Evolutionary conservation across 2,888 invertebrate species (phyloP).

Genomic region (Phragmatobia fuliginosa): DNA sequence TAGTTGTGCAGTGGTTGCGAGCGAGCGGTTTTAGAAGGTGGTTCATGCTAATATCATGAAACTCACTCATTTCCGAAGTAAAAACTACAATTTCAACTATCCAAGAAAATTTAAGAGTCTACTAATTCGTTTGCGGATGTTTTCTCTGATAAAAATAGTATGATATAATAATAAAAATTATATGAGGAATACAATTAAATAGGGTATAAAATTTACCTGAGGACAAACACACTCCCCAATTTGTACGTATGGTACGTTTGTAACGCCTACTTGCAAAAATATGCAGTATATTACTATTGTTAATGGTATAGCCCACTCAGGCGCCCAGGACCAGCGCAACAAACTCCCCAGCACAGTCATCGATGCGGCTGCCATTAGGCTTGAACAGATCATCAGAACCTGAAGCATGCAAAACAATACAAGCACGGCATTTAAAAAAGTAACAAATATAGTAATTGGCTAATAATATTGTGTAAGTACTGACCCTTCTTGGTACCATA

Average conservation of each 20-base stretch:
- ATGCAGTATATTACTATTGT: conserved; percentile 61
- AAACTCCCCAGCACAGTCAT: conserved; percentile 52
- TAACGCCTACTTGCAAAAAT: conserved; percentile 62
- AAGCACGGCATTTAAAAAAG: background rate
- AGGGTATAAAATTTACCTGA: conserved; percentile 46
- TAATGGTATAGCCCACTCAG: conserved; percentile 63
- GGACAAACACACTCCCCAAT: conserved; percentile 55
- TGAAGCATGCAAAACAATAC: conserved; percentile 34
- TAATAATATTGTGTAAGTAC: conserved; percentile 15
- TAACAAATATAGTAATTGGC: background rate
- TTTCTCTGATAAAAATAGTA: background rate
- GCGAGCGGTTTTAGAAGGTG: too few species aligned
- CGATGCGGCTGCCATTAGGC: conserved; percentile 42
- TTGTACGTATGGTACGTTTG: conserved; percentile 60
- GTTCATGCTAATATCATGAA: too few species aligned
- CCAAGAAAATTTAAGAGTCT: too few species aligned
- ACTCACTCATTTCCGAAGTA: too few species aligned
- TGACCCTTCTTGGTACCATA: conserved; percentile 80
- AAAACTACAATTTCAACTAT: too few species aligned
- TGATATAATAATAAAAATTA: too few species aligned
- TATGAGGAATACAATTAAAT: background rate
- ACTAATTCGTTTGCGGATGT: background rate
- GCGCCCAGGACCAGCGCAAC: conserved; percentile 58
- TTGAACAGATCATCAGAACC: conserved; percentile 57
- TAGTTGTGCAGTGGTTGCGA: too few species aligned